These are phyloP conservation scores for Sapayoa aenigma DNA, from an alignment of 2,113 vertebrate species.

Conservation along the genomic window DNA sequence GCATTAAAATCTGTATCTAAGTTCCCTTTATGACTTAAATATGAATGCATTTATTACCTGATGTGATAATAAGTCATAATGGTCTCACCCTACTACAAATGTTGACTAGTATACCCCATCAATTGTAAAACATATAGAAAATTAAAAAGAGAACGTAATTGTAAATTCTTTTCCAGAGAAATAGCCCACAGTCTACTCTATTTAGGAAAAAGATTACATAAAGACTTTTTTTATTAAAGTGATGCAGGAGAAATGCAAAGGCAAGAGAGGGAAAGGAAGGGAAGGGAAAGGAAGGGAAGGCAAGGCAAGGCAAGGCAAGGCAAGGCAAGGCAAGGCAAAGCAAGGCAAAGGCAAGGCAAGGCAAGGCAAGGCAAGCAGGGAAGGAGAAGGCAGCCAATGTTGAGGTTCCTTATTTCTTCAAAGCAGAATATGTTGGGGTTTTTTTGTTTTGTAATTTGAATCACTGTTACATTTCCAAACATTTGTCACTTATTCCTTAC, in stretches of 20 bases:
- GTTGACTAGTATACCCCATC: not conserved
- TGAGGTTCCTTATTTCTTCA: not conserved
- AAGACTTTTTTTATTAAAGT: not conserved
- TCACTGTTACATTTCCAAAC: not conserved
- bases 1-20: not conserved
- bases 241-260: not conserved
- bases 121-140: not conserved
- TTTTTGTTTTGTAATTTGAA: not conserved
- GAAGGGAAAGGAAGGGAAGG: no score
- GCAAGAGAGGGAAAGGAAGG: not conserved
- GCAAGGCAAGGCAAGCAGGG: not conserved
- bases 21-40: not conserved
- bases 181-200: not conserved
- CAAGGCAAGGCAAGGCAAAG: not conserved
- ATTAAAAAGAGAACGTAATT: not conserved
- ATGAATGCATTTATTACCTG: not conserved
- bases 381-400: not conserved
- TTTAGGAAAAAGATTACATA: not conserved
- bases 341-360: not conserved
- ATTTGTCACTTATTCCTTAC: not conserved
- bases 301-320: not conserved
- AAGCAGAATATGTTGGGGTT: not conserved
- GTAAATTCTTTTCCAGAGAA: not conserved
- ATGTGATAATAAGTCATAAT: not conserved
- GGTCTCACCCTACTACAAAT: not conserved